Evolutionary conservation across 2,888 invertebrate species (phyloP).

Genomic region (Sinentomon sp.): DNA sequence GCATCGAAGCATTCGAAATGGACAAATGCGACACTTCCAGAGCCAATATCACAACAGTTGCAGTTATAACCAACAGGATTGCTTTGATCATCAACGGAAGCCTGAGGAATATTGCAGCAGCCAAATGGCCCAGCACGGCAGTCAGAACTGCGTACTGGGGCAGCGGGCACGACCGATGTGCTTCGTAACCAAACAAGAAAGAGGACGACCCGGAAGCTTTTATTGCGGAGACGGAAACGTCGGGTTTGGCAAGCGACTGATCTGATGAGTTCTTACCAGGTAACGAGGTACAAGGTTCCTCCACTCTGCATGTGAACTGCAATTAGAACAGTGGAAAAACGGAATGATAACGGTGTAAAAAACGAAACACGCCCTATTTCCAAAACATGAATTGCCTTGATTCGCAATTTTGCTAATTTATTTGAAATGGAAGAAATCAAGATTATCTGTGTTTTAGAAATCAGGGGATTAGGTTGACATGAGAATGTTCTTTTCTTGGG

Average conservation of each 20-base stretch:
- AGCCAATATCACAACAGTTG: constrained; percentile 45
- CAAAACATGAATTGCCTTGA: too few species aligned
- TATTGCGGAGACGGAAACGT: too few species aligned
- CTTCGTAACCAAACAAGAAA: too few species aligned
- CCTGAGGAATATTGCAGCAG: constrained; percentile 55
- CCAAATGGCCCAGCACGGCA: constrained; percentile 53
- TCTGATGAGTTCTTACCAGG: constrained; percentile 8
- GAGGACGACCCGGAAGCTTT: too few species aligned
- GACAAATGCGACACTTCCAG: constrained; percentile 53
- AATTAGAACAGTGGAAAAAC: too few species aligned
- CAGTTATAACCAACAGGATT: constrained; percentile 43
- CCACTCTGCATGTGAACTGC: constrained; percentile 39
- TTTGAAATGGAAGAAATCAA: too few species aligned
- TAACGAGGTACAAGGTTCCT: constrained; percentile 3
- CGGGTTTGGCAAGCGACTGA: too few species aligned
- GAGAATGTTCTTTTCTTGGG: too few species aligned
- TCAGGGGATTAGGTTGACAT: too few species aligned
- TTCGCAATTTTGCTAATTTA: too few species aligned
- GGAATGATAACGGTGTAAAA: constrained; percentile 16
- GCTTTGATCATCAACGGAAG: constrained; percentile 59
- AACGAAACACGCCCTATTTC: background rate
- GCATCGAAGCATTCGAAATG: too few species aligned
- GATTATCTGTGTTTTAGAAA: too few species aligned
- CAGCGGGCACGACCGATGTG: constrained; percentile 51
- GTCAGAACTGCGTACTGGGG: constrained; percentile 67